phyloP scores from a whole-genome alignment of 2,888 invertebrate species.

The Synanthedon myopaeformis region DNA sequence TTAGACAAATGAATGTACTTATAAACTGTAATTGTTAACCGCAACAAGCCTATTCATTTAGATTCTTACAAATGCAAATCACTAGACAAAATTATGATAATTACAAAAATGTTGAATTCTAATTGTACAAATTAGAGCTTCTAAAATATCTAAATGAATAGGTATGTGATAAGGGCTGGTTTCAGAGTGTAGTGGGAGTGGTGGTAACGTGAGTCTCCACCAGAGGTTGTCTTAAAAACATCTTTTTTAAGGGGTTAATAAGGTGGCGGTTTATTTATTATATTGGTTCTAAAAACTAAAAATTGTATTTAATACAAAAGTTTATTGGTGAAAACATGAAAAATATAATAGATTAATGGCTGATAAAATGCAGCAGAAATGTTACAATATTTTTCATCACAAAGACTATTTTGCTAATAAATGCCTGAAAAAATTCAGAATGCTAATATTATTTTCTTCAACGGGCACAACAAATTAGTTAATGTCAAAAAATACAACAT shows the following conservation, averaged over 20 bases:
- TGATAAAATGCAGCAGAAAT: slow-evolving; percentile 71
- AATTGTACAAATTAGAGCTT: no score
- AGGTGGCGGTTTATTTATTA: slow-evolving; percentile 63
- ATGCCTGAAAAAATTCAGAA: slow-evolving; percentile 66
- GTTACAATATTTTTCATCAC: slow-evolving; percentile 69
- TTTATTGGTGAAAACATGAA: slow-evolving; percentile 72
- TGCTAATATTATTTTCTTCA: slow-evolving; percentile 47
- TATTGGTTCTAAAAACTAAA: slow-evolving; percentile 69
- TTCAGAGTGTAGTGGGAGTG: no score
- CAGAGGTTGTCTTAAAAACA: slow-evolving; percentile 24
- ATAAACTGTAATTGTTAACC: no score
- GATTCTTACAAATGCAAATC: no score
- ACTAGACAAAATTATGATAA: no score
- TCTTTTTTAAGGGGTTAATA: slow-evolving; percentile 54
- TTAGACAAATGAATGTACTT: no score
- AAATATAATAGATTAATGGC: slow-evolving; percentile 71
- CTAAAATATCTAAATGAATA: no score
- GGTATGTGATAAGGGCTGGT: no score
- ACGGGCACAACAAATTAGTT: slow-evolving; percentile 67
- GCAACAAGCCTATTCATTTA: no score
- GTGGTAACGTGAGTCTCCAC: no score
- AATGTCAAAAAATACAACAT: slow-evolving; percentile 51
- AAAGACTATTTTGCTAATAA: slow-evolving; percentile 66
- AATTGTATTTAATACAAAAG: slow-evolving; percentile 71
- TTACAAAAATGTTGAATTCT: no score